phyloP scores from a whole-genome alignment of 2,113 vertebrate genomes.

The Urocynchramus pylzowi region DNA sequence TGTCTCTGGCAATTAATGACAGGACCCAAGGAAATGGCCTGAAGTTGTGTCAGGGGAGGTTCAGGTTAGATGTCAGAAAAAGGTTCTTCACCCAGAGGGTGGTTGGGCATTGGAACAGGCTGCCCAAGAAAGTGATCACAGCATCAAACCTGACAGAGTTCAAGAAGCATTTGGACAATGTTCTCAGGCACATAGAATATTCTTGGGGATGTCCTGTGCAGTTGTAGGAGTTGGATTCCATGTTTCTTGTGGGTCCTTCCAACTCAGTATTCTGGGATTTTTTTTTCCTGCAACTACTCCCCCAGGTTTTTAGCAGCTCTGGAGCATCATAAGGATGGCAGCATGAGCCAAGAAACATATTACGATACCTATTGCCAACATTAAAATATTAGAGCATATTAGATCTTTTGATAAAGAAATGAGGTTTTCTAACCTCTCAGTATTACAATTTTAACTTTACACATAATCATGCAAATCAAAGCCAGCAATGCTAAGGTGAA shows the following conservation, averaged over 20 bases:
- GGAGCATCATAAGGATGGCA: not conserved
- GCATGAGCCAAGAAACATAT: not conserved
- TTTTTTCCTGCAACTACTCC: not conserved
- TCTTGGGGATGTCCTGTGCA: not conserved
- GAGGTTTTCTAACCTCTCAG: conserved; percentile 13
- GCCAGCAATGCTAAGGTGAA: not conserved
- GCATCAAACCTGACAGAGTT: not conserved
- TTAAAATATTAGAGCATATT: conserved; percentile 21
- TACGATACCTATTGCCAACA: not conserved
- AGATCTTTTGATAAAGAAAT: conserved; percentile 18
- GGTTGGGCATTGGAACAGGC: accelerated
- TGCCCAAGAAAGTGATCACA: not conserved
- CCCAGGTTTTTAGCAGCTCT: not conserved
- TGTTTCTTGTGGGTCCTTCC: not conserved
- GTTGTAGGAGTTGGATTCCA: not conserved
- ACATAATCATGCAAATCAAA: not conserved
- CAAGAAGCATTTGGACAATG: too few relatives aligned
- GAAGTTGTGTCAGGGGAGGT: not conserved
- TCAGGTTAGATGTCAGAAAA: not conserved
- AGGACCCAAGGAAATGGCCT: not conserved
- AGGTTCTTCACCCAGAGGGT: not conserved
- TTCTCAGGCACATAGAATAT: not conserved
- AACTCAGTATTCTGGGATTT: not conserved
- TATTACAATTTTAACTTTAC: not conserved
- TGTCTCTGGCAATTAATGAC: not conserved